phyloP scores from a whole-genome alignment of 2,113 vertebrate genomes.

The Columbina picui region DNA sequence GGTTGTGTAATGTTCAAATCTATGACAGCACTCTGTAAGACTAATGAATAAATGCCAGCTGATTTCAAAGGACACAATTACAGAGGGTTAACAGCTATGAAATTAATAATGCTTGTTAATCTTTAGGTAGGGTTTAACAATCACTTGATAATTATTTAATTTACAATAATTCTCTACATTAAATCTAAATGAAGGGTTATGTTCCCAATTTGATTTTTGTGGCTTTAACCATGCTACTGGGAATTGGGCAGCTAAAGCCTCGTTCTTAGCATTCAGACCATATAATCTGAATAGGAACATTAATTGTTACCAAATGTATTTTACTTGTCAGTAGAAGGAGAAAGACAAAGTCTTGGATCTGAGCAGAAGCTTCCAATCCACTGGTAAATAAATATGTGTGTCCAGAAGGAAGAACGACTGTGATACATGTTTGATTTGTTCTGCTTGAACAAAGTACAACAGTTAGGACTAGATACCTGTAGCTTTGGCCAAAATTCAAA shows the following conservation, averaged over 20 bases:
- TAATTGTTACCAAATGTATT: slow-evolving; percentile 60
- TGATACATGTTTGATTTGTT: slow-evolving; percentile 12
- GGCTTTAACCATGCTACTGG: not conserved
- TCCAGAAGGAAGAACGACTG: not conserved
- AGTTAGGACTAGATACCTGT: slow-evolving; percentile 28
- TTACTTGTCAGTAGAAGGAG: slow-evolving; percentile 24
- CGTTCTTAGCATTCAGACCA: not conserved
- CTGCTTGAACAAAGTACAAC: not conserved
- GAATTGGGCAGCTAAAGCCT: slow-evolving; percentile 13
- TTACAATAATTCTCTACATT: not conserved
- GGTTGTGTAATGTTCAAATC: not conserved
- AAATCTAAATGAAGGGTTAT: slow-evolving; percentile 28
- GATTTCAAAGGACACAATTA: slow-evolving; percentile 41
- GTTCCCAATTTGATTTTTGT: slow-evolving; percentile 5
- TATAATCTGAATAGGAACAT: slow-evolving; percentile 48
- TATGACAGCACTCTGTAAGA: not conserved
- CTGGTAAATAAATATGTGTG: not conserved
- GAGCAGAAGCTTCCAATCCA: slow-evolving; percentile 25
- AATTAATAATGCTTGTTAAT: slow-evolving; percentile 48
- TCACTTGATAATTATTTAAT: slow-evolving; percentile 48
- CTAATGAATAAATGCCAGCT: slow-evolving; percentile 45
- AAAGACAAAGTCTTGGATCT: slow-evolving; percentile 40
- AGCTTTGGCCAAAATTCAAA: not conserved
- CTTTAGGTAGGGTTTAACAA: slow-evolving; percentile 53
- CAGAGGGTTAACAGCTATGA: slow-evolving; percentile 11